Base-by-base conservation (phyloP, 2,113 vertebrate species). In the Heloderma charlesbogerti region DNA sequence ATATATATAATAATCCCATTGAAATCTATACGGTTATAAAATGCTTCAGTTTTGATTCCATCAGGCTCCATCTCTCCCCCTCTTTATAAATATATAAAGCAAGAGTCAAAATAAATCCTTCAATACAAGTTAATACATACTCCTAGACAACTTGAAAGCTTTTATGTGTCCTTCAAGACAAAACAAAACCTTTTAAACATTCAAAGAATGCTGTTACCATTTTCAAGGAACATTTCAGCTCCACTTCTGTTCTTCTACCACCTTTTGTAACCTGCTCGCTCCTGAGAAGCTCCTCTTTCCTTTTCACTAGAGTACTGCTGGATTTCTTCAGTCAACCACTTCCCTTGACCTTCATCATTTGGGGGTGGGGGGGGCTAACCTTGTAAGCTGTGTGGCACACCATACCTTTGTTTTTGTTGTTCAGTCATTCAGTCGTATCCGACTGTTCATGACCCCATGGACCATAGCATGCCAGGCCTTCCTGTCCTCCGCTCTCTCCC, bases 21-120 rank as follows among this genome's bases (percentile, higher is more conserved):
- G 63, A 88, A 80, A 67, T 88, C 57, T 48, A 67, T 66, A 40
- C n/a, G 57, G 51, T 88, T 88, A 78, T 80, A 31, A 48, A 51
- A 80, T 63, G 43, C 16, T 67, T 45, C 60, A 67, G 75, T 31
- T 82, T 71, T 82, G 45, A 31, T 37, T 20, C 40, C 48, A 81
- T 0, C 0, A 20, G 25, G 48, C 91, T 86, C 57, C 86, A 85
- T 78, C 54, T 40, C 79, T 27, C 8, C 43, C 29, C 43, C 22
- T 86, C 48, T 86, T 51, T 72, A 72, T 72, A 86, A n/a, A 74
- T 75, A 63, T 63, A 63, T 63, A 69, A 29, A 69, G 67, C 63
- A 69, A 69, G 29, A 29, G 25, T 69, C 67, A 69, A 69, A 69
- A 69, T 69, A 45, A 51, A 48, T 4, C 45, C 71, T 86, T 60